Evolutionary conservation across 2,797 vertebrate species (phyloP).

Genomic region (Thripadectes ignobilis): DNA sequence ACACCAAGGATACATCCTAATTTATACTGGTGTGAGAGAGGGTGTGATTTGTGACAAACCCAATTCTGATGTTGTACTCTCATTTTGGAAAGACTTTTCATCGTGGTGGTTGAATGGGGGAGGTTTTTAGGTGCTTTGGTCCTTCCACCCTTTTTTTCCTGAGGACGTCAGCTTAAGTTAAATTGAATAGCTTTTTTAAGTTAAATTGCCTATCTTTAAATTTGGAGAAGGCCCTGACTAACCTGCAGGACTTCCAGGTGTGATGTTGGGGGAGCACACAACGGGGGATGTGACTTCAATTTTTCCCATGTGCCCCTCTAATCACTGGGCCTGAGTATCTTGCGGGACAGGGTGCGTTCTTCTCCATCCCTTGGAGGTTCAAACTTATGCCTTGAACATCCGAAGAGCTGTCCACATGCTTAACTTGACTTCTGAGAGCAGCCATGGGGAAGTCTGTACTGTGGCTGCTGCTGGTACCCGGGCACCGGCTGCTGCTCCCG

Average conservation of each 20-base stretch:
- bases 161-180: background rate
- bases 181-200: background rate
- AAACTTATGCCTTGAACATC: rapidly evolving
- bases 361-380: background rate
- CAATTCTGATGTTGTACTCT: background rate
- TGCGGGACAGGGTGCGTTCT: rapidly evolving
- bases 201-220: background rate
- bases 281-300: rapidly evolving
- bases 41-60: background rate
- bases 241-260: rapidly evolving
- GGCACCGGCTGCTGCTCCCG: background rate
- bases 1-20: background rate
- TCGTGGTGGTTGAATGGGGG: rapidly evolving
- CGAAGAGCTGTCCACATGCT: rapidly evolving
- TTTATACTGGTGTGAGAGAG: background rate
- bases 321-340: background rate
- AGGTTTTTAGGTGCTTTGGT: rapidly evolving
- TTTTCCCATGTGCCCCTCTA: background rate
- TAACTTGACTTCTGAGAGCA: background rate
- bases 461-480: rapidly evolving
- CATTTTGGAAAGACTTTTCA: background rate
- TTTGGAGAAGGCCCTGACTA: background rate
- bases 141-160: rapidly evolving
- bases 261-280: rapidly evolving
- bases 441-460: rapidly evolving